Percentiles rank a stretch among this genome's conserved stretches.
Evolutionary conservation across 1,140 invertebrate species (phyloP).

Genomic region (Telenomus remus): DNA sequence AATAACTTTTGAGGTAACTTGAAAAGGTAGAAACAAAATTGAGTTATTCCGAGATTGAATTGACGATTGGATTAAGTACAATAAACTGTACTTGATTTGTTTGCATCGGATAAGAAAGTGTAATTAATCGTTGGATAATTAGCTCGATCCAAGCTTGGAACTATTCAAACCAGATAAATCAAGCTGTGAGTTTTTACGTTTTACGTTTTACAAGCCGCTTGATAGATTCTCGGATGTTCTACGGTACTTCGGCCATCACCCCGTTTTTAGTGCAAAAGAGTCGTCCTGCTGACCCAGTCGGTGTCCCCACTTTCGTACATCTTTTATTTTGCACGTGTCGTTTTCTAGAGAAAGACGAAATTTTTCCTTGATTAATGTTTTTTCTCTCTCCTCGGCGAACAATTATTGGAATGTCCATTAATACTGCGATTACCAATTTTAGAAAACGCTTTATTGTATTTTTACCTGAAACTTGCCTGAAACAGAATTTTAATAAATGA

Average conservation of each 20-base stretch:
- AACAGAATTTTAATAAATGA: too few relatives aligned
- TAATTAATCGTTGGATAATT: conserved; percentile 5
- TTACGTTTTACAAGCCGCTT: conserved; percentile 26
- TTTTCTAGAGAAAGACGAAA: conserved; percentile 3
- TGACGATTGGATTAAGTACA: neutral
- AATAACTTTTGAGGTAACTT: too few relatives aligned
- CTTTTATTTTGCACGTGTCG: conserved; percentile 10
- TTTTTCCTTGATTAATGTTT: too few relatives aligned
- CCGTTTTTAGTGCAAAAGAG: conserved; percentile 35
- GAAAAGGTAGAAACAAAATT: too few relatives aligned
- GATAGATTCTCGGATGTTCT: conserved; percentile 36
- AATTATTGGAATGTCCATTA: too few relatives aligned
- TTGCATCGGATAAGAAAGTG: conserved; percentile 2
- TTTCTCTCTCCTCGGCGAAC: too few relatives aligned
- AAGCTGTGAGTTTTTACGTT: conserved; percentile 4
- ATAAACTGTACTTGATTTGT: conserved; percentile 4
- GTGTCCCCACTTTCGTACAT: conserved; percentile 6
- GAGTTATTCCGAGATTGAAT: neutral
- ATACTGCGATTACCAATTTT: too few relatives aligned
- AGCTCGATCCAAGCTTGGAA: conserved; percentile 5
- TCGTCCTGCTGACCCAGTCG: conserved; percentile 45
- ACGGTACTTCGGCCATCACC: conserved; percentile 48
- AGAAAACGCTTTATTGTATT: too few relatives aligned
- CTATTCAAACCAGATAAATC: conserved; percentile 28
- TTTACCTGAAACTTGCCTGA: too few relatives aligned